These are phyloP conservation scores for Latrodectus geometricus DNA, from an alignment of 1,140 invertebrate genomes.

Conservation along the genomic window DNA sequence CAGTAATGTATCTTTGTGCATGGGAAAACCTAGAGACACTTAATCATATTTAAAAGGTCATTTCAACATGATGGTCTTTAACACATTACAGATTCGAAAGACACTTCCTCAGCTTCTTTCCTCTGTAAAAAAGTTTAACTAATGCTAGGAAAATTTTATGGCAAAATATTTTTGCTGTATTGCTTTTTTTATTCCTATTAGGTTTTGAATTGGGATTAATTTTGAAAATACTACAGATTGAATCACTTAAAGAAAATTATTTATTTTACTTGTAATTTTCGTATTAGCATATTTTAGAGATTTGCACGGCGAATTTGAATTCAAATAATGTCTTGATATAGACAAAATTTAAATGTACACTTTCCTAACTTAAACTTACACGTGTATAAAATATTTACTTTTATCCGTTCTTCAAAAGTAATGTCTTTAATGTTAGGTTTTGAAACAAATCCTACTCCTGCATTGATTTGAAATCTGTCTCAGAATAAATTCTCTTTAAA, in stretches of 20 bases:
- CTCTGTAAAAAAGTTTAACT: no score
- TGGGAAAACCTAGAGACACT: no score
- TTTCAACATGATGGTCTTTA: no score
- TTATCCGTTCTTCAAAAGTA: conserved; percentile 16
- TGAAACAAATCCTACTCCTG: conserved; percentile 33
- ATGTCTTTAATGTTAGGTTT: conserved; percentile 51
- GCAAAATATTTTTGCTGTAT: no score
- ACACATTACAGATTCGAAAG: no score
- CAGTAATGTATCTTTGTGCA: no score
- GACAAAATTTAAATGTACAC: conserved; percentile 27
- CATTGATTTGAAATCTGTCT: conserved; percentile 53
- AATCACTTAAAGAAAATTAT: not conserved
- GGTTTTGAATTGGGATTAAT: no score
- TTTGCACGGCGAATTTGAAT: not conserved
- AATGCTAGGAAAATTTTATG: no score
- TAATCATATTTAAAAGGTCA: no score
- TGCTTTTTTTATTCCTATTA: no score
- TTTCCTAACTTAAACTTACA: not conserved
- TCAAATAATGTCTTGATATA: not conserved
- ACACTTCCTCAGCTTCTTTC: no score
- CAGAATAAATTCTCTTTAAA: conserved; percentile 50
- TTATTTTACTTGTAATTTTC: not conserved
- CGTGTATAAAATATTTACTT: conserved; percentile 1
- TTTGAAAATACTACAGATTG: not conserved
- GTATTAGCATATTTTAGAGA: not conserved